These are phyloP conservation scores for Tapirus indicus DNA, from an alignment of 2,797 vertebrate genomes.

Conservation along the genomic window DNA sequence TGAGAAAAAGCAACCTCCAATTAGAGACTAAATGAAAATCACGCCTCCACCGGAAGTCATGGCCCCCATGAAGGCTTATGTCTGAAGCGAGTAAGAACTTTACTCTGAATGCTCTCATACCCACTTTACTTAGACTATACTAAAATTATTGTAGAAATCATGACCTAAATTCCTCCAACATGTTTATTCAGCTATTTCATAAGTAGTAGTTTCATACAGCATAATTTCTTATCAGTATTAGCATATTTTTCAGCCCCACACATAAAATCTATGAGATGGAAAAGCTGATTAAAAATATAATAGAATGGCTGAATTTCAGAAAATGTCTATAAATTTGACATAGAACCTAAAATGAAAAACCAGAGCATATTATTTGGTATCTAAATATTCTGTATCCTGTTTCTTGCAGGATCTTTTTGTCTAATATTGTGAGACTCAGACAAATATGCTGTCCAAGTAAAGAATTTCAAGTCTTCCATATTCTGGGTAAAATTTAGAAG, in stretches of 20 bases:
- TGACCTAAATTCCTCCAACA: background rate
- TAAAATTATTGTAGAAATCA: background rate
- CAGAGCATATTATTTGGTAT: background rate
- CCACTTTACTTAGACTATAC: background rate
- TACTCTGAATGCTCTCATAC: background rate
- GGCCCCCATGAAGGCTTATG: background rate
- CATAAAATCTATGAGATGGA: conserved; percentile 17
- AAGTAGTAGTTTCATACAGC: background rate
- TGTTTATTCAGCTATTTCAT: conserved; percentile 44
- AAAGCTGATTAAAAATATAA: conserved; percentile 58
- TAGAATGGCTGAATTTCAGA: background rate
- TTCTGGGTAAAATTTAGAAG: background rate
- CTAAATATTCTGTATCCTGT: background rate
- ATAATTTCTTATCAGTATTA: conserved; percentile 41
- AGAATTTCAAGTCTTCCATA: background rate
- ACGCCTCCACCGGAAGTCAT: background rate
- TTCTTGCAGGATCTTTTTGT: background rate
- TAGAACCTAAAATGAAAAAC: background rate
- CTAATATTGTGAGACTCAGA: background rate
- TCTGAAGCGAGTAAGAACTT: background rate
- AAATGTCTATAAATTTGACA: background rate
- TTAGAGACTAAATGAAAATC: background rate
- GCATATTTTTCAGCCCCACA: conserved; percentile 20
- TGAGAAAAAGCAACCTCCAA: background rate
- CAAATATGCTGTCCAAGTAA: background rate